Evolutionary conservation across 2,888 invertebrate genomes (phyloP), one percentile per base, ranked within the genome.

Genomic region (Drosophila merina): DNA sequence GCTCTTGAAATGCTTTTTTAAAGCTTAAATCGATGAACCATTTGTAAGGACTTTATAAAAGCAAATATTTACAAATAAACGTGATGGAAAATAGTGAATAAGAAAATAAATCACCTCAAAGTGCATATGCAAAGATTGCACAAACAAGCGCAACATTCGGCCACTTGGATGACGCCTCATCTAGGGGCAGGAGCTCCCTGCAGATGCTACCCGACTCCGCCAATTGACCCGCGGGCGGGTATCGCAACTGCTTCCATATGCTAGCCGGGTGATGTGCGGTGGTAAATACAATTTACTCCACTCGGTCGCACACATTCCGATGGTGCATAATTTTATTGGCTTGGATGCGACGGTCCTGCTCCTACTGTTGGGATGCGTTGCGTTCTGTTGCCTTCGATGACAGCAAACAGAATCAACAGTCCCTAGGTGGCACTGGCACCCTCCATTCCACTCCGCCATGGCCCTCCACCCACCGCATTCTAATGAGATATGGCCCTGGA

Each of bases 281-380:
- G 54, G 86, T 74, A 87, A 87, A 82, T 85, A 77, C 76, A 81
- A 87, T 87, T 76, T 78, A 82, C 82, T 85, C 62, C 79, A 79
- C 82, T 81, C 74, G 62, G 69, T 63, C 79, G 76, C 67, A 81
- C 87, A 84, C 75, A 84, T 80, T 81, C 68, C 69, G 63, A 81
- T 85, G 85, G 69, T 78, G 86, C 82, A 82, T 82, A 82, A 82
- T 87, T 82, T 85, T 82, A 82, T 82, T 86, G 81, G 84, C 73
- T 60, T 60, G 62, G 64, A 44, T 45, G 52, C 45, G 25, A 50
- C 57, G 50, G 50, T 14, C 48, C 45, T 20, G 20, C 20, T 20
- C 20, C 20, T 20, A 20, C 68, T 44, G 66, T 45, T 63, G 63
- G 52, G 67, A 45, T 64, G 67, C 54, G 36, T 45, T 56, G 42